Conservation (phyloP, 2,888 invertebrate genomes). For the Polyommatus iphigenia region DNA sequence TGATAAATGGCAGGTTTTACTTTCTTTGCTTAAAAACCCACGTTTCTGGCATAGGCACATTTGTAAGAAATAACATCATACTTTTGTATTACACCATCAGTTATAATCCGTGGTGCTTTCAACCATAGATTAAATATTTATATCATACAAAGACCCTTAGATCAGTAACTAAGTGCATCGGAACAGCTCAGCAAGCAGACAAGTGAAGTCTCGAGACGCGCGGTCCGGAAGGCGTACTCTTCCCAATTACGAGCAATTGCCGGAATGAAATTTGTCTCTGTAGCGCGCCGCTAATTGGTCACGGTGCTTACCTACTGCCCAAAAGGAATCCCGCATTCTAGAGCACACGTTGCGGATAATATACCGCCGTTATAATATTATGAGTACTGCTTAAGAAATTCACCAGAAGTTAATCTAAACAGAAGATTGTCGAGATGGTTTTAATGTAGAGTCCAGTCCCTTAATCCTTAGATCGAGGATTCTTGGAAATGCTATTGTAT, state of each 20-base stretch:
- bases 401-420: background rate
- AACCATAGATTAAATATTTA: background rate
- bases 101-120: background rate
- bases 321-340: conserved; percentile 37
- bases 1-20: background rate
- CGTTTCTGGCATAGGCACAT: background rate
- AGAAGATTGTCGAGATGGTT: background rate
- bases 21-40: background rate
- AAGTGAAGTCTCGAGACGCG: conserved; percentile 25
- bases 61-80: background rate
- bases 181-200: background rate
- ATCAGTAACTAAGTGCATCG: background rate
- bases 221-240: conserved; percentile 68
- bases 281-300: conserved; percentile 69
- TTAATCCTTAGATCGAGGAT: no score
- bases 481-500: no score
- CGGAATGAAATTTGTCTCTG: conserved; percentile 75
- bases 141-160: background rate
- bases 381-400: background rate
- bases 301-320: conserved; percentile 73
- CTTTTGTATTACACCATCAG: background rate
- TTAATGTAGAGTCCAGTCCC: background rate
- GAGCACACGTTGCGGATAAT: conserved; percentile 30
- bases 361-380: background rate
- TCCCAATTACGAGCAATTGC: conserved; percentile 77